Conservation (phyloP, 2,888 invertebrate genomes). For the Archips xylosteana region DNA sequence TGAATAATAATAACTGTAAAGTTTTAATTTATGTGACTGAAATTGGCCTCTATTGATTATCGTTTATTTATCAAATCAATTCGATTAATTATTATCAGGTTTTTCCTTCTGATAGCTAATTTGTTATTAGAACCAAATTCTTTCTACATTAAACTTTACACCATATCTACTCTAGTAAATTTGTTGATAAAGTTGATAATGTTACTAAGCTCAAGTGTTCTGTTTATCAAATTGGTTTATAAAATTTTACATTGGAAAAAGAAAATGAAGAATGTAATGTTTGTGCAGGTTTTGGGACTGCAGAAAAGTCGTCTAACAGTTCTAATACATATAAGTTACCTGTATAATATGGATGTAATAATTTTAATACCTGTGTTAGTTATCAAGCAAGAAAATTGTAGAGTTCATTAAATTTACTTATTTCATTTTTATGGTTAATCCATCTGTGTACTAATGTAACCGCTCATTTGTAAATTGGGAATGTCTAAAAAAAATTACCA, state of each 20-base stretch:
- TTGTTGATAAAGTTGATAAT: slow-evolving; percentile 19
- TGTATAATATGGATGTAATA: neutral
- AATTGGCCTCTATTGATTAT: neutral
- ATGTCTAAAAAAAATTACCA: no score
- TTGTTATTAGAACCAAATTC: neutral
- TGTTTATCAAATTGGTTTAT: neutral
- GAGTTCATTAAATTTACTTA: no score
- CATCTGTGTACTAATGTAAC: no score
- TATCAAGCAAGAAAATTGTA: no score
- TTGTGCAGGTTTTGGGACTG: no score
- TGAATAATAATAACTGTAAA: neutral
- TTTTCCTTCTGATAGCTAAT: neutral
- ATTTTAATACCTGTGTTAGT: neutral
- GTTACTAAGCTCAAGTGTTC: neutral
- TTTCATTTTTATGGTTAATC: no score
- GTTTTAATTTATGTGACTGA: slow-evolving; percentile 5
- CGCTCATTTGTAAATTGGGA: neutral
- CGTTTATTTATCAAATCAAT: neutral
- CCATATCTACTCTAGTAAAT: slow-evolving; percentile 16
- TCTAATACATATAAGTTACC: neutral
- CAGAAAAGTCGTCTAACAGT: no score
- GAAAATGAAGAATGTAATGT: neutral
- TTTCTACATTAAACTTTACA: neutral
- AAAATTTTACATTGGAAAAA: neutral
- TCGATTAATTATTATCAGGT: neutral